Percentiles rank a stretch among this genome's conserved stretches.
phyloP scores from a whole-genome alignment of 1,140 invertebrate species.

The Doryteuthis pealeii region DNA sequence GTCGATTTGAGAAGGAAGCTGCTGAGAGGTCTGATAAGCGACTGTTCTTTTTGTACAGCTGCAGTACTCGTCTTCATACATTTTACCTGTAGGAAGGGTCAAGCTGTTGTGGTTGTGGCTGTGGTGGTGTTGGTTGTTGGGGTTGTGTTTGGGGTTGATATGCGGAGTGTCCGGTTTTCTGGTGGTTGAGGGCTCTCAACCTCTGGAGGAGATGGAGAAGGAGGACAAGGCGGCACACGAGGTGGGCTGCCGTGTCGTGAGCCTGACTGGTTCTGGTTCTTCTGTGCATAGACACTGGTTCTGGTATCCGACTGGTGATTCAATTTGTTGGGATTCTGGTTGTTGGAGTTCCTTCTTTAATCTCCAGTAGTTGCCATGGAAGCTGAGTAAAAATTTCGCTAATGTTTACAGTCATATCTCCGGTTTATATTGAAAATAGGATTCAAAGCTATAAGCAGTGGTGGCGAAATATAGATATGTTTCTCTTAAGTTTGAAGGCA shows the following conservation, averaged over 20 bases:
- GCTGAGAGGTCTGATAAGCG: background rate
- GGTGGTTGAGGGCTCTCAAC: conserved; percentile 11
- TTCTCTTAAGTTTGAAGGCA: no score
- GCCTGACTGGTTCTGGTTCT: background rate
- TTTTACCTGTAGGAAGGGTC: background rate
- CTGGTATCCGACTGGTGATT: background rate
- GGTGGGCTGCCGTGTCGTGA: conserved; percentile 1
- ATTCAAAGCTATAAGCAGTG: no score
- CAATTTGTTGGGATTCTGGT: background rate
- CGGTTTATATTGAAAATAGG: no score
- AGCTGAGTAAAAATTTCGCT: no score
- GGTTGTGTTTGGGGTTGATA: conserved; percentile 17
- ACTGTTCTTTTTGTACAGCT: no score
- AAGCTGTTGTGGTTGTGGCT: no score
- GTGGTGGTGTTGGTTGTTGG: conserved; percentile 21
- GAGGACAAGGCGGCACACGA: conserved; percentile 6
- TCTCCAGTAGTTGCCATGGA: background rate
- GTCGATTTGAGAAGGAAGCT: conserved; percentile 18
- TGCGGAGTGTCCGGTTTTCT: conserved; percentile 15
- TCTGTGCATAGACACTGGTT: background rate
- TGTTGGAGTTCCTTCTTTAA: background rate
- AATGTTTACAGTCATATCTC: no score
- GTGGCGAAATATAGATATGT: no score
- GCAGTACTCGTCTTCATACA: no score
- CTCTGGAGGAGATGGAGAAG: conserved; percentile 16